Base-by-base conservation (phyloP, 2,797 vertebrate genomes). In the Anguilla anguilla region DNA sequence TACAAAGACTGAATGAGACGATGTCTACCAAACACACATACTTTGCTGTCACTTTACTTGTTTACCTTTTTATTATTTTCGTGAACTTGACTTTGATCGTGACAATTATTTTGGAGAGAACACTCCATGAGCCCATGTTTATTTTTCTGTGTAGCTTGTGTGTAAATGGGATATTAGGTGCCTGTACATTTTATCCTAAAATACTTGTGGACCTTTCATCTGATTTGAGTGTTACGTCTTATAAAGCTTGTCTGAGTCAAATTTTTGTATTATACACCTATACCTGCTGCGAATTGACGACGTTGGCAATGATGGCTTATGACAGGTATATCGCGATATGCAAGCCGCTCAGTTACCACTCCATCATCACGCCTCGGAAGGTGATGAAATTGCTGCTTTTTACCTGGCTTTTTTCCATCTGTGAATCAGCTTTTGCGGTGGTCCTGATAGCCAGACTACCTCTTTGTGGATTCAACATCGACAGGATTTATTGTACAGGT, bases 71-170 rank as follows among this genome's bases (percentile, higher is more conserved):
- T 15, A 86, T 49, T 15, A 35, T 74, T 55, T 77, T 79, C 28
- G 67, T 77, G 25, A 86, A 86, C 15, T 19, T 86, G 25, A 86
- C 46, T 74, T 49, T 86, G 67, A 79, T 86, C 19, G 10, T 86
- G 43, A 86, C 67, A 43, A 82, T 87, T 59, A 31, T 84, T 31
- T 13, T 87, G 28, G 87, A 87, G 53, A 87, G 69, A 84, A 84
- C 28, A 6, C 74, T 87, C 25, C 87, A 87, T 51, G 87, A 87
- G 82, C 87, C 87, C 3, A 87, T 87, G 81, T 69, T 84, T 15
- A 1, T 87, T 6, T 87, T 87, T 22, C n/a, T 87, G 17, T 87
- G 81, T 72, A 87, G 69, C 43, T 64, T 87, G 61, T 84, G 61
- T 53, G 13, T 87, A 22, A 87, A 84, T 67, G 82, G 31, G n/a